Conservation (phyloP, 2,888 invertebrate genomes). For the Leucania comma region DNA sequence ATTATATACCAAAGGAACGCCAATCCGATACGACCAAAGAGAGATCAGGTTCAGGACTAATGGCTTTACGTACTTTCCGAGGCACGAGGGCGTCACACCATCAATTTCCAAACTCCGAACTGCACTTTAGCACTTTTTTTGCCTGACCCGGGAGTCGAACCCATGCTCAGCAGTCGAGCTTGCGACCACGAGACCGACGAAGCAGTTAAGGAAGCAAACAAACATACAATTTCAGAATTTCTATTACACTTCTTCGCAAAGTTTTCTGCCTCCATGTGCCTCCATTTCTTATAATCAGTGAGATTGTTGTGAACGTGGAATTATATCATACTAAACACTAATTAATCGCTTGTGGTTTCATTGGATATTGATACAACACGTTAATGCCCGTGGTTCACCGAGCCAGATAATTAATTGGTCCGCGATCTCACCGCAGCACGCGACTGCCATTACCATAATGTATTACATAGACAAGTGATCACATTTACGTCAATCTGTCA, state of each 20-base stretch:
- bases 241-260: background rate
- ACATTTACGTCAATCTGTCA: constrained; percentile 8
- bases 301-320: background rate
- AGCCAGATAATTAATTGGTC: constrained; percentile 40
- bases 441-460: constrained; percentile 15
- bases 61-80: too few relatives aligned
- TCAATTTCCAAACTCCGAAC: too few relatives aligned
- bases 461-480: constrained; percentile 19
- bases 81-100: too few relatives aligned
- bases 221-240: background rate
- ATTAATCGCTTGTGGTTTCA: constrained; percentile 38
- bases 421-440: constrained; percentile 43
- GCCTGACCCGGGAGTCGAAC: too few relatives aligned
- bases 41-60: too few relatives aligned
- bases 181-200: too few relatives aligned
- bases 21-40: too few relatives aligned
- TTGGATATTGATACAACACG: constrained; percentile 20
- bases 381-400: constrained; percentile 41
- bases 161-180: too few relatives aligned
- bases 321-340: background rate
- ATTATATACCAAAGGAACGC: too few relatives aligned
- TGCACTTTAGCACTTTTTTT: too few relatives aligned
- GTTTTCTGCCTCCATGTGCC: background rate
- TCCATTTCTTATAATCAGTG: too few relatives aligned
- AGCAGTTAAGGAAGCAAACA: too few relatives aligned